A percentile compares a stretch with the other conserved stretches of the same genome.
phyloP scores from a whole-genome alignment of 2,113 vertebrate species.

The Pterocles gutturalis region DNA sequence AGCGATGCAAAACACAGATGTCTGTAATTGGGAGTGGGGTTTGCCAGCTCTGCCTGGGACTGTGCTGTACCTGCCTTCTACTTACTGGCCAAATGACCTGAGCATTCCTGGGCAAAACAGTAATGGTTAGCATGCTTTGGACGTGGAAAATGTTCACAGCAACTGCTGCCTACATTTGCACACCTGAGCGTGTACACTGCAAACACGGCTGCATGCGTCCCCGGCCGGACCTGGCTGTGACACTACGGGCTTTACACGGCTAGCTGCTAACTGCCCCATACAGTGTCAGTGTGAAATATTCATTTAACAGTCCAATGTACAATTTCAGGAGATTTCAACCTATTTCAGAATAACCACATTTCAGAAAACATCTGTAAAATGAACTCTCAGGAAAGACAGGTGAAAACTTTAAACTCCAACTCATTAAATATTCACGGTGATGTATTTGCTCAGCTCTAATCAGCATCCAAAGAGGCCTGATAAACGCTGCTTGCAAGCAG shows the following conservation, averaged over 20 bases:
- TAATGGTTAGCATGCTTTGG: neutral
- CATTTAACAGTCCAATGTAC: neutral
- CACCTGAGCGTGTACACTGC: neutral
- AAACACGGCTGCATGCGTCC: neutral
- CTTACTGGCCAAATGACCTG: neutral
- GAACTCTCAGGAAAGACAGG: neutral
- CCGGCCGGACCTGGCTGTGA: fast-evolving
- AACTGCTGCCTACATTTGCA: neutral
- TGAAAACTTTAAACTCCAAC: neutral
- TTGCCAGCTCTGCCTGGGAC: neutral
- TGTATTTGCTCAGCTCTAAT: conserved; percentile 21
- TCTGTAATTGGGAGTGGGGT: neutral
- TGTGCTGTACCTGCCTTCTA: neutral
- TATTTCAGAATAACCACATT: neutral
- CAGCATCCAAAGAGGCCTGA: neutral
- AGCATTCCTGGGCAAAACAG: neutral
- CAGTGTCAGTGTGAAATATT: fast-evolving
- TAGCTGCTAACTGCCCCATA: neutral
- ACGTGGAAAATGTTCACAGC: neutral
- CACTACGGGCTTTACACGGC: neutral
- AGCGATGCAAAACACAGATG: neutral
- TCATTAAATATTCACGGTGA: neutral
- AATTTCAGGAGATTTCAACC: neutral
- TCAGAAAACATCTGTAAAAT: neutral
- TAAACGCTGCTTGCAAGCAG: neutral